Base-by-base conservation (phyloP, 2,797 vertebrate genomes). In the Parauchenoglanis punctatus region DNA sequence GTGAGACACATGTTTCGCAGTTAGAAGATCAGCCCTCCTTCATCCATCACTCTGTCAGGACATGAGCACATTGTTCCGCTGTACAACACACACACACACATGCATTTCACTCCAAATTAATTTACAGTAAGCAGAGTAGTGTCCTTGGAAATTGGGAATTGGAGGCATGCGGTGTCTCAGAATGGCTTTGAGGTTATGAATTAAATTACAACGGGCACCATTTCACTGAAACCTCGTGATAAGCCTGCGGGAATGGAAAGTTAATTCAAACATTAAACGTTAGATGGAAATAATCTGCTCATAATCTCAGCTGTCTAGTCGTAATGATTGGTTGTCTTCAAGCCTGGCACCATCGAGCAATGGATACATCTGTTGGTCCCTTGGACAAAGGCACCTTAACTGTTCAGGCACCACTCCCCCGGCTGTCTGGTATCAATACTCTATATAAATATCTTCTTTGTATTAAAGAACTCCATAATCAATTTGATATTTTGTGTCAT, bases 11-110 rank as follows among this genome's bases (percentile, higher is more conserved):
- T 76, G 35, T 68, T 73, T 78, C 31, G 1, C 68, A 58, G 63
- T 72, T 61, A 31, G 70, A 15, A 20, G 63, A 81, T 84, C 73
- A 87, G 8, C 35, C 28, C 13, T 12, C 23, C 44, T 6, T 52
- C 70, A 76, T 87, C 67, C 81, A 87, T 87, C 86, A 87, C 72
- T 46, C 28, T 83, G 80, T 73, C 86, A 76, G 31, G 68, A 67
- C n/a, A 52, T 58, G 10, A 68, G 35, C 40, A 87, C 52, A 59
- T 46, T 70, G 54, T 80, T 72, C 54, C 13, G 2, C 28, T 35
- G 77, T 59, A 81, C 10, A 31, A 80, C 13, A 35, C 54, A 59
- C 49, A 75, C 31, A n/a, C 44, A 28, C 61, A 52, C 59, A 35
- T 59, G 49, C 61, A 35, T 44, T 87, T 31, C 31, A 49, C 46